Base-by-base conservation (phyloP, 2,888 invertebrate species). In the Ophioninae sp. region DNA sequence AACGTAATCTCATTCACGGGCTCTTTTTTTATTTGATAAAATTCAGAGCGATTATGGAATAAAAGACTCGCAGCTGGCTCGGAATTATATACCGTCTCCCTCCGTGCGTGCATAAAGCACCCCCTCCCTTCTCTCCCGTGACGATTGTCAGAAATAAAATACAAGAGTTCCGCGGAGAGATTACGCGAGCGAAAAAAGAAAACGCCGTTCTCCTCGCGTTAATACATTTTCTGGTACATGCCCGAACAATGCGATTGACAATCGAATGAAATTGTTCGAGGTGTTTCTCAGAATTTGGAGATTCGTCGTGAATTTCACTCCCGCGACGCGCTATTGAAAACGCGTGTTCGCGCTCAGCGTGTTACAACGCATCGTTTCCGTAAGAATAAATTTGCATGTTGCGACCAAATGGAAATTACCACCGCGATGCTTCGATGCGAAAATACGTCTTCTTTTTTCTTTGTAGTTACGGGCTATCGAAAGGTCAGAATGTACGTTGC, bases 121-220 rank as follows among this genome's bases (percentile, higher is more conserved):
- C 30, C 30, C 30, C 30, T 65, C 68, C 65, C 30, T 17, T 50
- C 37, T 20, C 72, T 10, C 21, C 64, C 37, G 64, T 65, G 39
- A 67, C 72, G 37, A 76, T 81, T 72, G 67, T 70, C 64, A 79
- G 65, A 75, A 37, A 77, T 72, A 76, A 73, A 21, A 68, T 30
- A 64, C 68, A 37, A 41, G 57, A 56, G 57, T 68, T 56, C 57
- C 64, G 59, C 76, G 64, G 57, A 76, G 57, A 76, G 65, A 64
- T 81, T 77, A 72, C 72, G 57, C 76, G 65, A 73, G 64, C 65
- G n/a, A 21, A 17, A 30, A 23, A 56, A 21, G 7, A 20, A 17
- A 21, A 13, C 20, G 3, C 37, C 7, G 30, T 56, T 72, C 20
- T 41, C 30, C 6, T 57, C 57, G 37, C 13, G n/a, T 59, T 61